Conservation (phyloP, 2,888 invertebrate genomes). For the Lepidochitona cinerea region DNA sequence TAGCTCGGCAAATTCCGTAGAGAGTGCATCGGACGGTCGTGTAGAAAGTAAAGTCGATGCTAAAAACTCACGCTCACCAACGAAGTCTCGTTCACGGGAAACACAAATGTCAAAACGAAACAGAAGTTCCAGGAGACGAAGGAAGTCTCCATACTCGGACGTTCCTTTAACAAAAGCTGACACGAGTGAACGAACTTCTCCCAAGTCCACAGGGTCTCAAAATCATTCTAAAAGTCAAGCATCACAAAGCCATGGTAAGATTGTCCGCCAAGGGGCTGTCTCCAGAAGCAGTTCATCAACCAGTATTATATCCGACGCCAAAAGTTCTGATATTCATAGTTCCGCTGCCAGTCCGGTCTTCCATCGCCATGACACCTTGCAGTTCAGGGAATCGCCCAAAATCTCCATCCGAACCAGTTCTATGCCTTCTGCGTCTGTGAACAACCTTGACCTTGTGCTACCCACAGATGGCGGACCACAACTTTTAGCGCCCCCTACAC, state of each 20-base stretch:
- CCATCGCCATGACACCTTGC: background rate
- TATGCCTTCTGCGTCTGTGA: background rate
- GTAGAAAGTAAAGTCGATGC: background rate
- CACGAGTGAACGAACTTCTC: background rate
- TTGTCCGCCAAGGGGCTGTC: constrained; percentile 32
- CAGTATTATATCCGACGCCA: constrained; percentile 40
- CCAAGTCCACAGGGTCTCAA: background rate
- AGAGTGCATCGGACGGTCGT: background rate
- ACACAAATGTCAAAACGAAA: background rate
- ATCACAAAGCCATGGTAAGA: background rate
- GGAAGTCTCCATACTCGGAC: background rate
- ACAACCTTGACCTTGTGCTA: background rate
- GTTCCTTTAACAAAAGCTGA: no score
- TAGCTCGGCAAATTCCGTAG: background rate
- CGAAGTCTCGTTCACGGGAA: background rate
- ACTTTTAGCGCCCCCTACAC: constrained; percentile 38
- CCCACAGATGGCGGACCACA: constrained; percentile 15
- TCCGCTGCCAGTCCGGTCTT: constrained; percentile 3
- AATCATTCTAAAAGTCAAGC: background rate
- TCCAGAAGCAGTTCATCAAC: constrained; percentile 43
- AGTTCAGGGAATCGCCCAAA: constrained; percentile 2
- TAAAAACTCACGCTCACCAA: background rate
- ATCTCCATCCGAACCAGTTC: background rate
- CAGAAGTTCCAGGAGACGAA: background rate
- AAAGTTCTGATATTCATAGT: constrained; percentile 18